Evolutionary conservation across 2,797 vertebrate species (phyloP), one percentile per base, ranked within the genome.

Genomic region (Hypotaenidia okinawae): DNA sequence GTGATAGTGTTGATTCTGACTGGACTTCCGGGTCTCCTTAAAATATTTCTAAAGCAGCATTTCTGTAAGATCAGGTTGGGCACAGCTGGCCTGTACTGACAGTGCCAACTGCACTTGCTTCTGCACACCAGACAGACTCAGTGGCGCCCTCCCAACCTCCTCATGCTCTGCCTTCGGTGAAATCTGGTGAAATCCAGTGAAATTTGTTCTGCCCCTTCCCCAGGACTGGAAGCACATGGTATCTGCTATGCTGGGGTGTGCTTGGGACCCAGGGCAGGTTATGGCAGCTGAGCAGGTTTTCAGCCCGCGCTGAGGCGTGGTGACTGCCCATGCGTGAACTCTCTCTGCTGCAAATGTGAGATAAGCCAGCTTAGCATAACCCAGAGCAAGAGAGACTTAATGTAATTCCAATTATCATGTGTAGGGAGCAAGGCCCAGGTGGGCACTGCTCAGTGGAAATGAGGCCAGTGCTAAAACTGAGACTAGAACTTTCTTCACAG

Each of bases 311-410:
- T 84, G 94, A 62, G 58, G 49, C n/a, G 1, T 15, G 33, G 33
- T 33, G 70, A 22, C 84, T 85, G 68, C 79, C 49, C 16, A 0
- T 83, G 76, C 15, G 0, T 90, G 73, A 94, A 8, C 80, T 62
- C 32, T 59, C 59, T 30, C 79, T 90, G 90, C 93, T 97, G 95
- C 74, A 87, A 87, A 69, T 59, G 86, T 68, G 88, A 90, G 95
- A 91, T 91, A 94, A 95, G 39, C 39, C 92, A 75, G 69, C 55
- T 90, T 78, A 91, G 83, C 11, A 1, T 33, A 62, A 73, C 73
- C 93, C 17, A 35, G 66, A 79, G 88, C 70, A 69, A 59, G 69
- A 93, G 77, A 76, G 77, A 63, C 91, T 94, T 63, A 62, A 55
- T 79, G 59, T 94, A 58, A 90, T 91, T 76, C 66, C 77, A 87